These are phyloP conservation scores for Campopleginae sp. DNA, from an alignment of 2,888 invertebrate species.

Conservation along the genomic window DNA sequence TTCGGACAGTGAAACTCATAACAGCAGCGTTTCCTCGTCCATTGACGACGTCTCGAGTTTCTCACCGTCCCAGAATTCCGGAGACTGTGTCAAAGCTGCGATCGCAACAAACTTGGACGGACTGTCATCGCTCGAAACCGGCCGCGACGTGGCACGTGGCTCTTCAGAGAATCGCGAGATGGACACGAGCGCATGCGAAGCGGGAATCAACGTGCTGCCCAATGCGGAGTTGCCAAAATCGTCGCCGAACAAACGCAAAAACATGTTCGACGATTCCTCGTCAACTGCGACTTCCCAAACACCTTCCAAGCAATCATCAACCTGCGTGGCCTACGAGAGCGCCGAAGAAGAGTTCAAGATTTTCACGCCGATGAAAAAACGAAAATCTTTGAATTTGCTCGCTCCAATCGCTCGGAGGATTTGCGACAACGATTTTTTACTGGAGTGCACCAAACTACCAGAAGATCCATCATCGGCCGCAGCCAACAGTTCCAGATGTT, in stretches of 20 bases:
- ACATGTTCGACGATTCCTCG: not conserved
- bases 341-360: slow-evolving; percentile 78
- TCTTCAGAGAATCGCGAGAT: slow-evolving; percentile 36
- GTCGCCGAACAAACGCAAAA: slow-evolving; percentile 68
- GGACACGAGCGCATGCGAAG: slow-evolving; percentile 25
- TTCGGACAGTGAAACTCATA: slow-evolving; percentile 53
- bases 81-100: slow-evolving; percentile 1
- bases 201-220: slow-evolving; percentile 38
- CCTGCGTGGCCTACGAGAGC: slow-evolving; percentile 63
- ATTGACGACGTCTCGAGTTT: slow-evolving; percentile 28
- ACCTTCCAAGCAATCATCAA: slow-evolving; percentile 38
- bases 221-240: slow-evolving; percentile 32
- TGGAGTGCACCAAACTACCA: slow-evolving; percentile 7
- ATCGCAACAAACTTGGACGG: not conserved
- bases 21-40: slow-evolving; percentile 40
- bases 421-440: slow-evolving; percentile 35
- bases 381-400: slow-evolving; percentile 65
- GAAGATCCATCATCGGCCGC: not conserved
- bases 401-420: slow-evolving; percentile 51
- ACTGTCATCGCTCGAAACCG: slow-evolving; percentile 43
- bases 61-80: slow-evolving; percentile 25
- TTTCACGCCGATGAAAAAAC: slow-evolving; percentile 79
- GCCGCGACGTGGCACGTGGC: slow-evolving; percentile 43
- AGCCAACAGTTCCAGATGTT: slow-evolving; percentile 44
- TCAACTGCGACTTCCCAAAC: slow-evolving; percentile 3